phyloP scores from a whole-genome alignment of 2,797 vertebrate species.

The Okamejei kenojei region DNA sequence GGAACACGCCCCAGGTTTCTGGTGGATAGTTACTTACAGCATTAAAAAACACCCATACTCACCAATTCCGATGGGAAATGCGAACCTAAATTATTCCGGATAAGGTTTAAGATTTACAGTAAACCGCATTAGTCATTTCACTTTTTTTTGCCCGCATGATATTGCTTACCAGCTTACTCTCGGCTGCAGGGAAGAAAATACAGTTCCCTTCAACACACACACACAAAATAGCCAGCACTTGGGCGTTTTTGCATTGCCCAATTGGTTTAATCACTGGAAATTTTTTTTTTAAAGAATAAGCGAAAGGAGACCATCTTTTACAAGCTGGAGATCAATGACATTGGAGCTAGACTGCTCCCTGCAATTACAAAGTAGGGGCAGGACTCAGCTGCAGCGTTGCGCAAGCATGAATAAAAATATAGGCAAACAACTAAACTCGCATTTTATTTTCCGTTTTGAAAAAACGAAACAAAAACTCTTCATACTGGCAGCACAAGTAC shows the following conservation, averaged over 20 bases:
- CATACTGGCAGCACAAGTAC: too few relatives aligned
- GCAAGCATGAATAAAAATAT: constrained; percentile 50
- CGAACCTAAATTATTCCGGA: not conserved
- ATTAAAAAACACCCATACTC: not conserved
- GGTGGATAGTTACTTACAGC: not conserved
- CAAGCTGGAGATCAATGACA: not conserved
- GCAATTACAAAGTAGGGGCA: constrained; percentile 17
- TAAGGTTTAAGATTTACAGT: not conserved
- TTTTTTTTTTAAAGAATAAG: not conserved
- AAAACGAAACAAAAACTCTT: too few relatives aligned
- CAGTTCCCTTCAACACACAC: not conserved
- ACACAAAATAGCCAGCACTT: not conserved
- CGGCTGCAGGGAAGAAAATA: not conserved
- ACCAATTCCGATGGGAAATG: not conserved
- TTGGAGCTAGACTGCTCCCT: constrained; percentile 33
- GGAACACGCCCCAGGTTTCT: not conserved
- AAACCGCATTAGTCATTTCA: constrained; percentile 36
- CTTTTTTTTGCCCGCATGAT: not conserved
- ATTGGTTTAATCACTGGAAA: too few relatives aligned
- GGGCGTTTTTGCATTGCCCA: not conserved
- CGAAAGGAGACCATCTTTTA: not conserved
- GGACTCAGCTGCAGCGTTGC: constrained; percentile 50
- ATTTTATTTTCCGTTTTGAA: not conserved
- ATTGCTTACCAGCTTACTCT: not conserved
- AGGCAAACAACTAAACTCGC: constrained; percentile 41